phyloP scores from a whole-genome alignment of 2,888 invertebrate genomes.

The Drosophila paracracens region DNA sequence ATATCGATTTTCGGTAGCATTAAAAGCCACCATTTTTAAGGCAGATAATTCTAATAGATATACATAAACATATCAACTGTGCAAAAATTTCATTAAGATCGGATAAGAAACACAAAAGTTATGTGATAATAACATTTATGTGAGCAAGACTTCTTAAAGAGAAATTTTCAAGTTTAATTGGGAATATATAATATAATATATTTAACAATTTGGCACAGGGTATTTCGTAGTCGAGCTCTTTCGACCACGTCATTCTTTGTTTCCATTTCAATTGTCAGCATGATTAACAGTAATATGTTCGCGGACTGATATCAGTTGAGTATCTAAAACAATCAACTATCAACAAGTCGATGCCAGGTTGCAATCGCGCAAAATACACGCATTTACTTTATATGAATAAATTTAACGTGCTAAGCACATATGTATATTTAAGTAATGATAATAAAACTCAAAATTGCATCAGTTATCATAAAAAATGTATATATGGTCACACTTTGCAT shows the following conservation, averaged over 20 bases:
- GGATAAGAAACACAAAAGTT: background rate
- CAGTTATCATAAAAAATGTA: background rate
- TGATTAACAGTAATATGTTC: conserved; percentile 36
- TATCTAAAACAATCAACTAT: conserved; percentile 42
- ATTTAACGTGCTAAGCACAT: background rate
- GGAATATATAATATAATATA: background rate
- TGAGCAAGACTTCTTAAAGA: background rate
- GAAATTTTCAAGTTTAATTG: background rate
- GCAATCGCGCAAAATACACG: background rate
- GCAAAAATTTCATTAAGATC: background rate
- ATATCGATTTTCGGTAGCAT: background rate
- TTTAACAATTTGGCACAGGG: background rate
- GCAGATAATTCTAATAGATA: background rate
- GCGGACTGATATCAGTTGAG: conserved; percentile 31
- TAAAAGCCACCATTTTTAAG: background rate
- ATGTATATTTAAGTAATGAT: background rate
- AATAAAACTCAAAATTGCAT: background rate
- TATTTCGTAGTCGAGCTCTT: background rate
- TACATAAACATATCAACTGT: background rate
- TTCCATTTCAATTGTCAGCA: conserved; percentile 30
- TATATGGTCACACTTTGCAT: conserved; percentile 13
- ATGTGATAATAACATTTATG: background rate
- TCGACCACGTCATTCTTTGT: background rate
- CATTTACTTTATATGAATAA: background rate
- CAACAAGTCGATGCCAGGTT: conserved; percentile 24